Evolutionary conservation across 2,888 invertebrate species (phyloP), one percentile per base, ranked within the genome.

Genomic region (Pemphredon lugubris): DNA sequence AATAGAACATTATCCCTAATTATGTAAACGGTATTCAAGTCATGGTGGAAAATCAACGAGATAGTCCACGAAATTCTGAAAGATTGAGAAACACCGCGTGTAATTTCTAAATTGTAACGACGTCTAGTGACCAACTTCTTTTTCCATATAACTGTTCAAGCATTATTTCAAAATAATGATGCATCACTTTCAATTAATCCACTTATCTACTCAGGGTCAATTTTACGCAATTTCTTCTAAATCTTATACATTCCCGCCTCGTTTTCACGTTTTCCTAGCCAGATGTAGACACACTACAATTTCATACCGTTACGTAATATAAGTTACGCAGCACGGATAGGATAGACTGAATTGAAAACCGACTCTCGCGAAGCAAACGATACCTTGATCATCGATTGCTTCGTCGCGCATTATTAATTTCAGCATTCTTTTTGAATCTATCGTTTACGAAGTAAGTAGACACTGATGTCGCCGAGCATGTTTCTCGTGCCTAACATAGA

Each of bases 141-240:
- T n/a, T 1, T 7, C 16, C 16, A 4, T 30, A 13, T n/a, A 5
- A 58, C 32, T 37, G 16, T 66, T 34, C 7, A 6, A 40, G 14
- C 30, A 30, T 58, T 30, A 23, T 67, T 67, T 32, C 34, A 26
- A 54, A 50, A 32, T 37, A 34, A 32, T 20, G 11, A 53, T 57
- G 34, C 1, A 40, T 37, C 16, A 16, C 45, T 40, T 58, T 42
- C 34, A 26, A 66, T 58, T 66, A 30, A 23, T 50, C 34, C 18
- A 37, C n/a, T 70, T 26, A 39, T 42, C 20, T 40, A 16, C 6
- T 18, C 2, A 44, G 11, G 9, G 11, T 47, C 21, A n/a, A n/a
- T 18, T 59, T 44, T 42, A 2, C 5, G 13, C 14, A 16, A 39
- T 55, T 54, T 44, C 20, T 54, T 39, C 9, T 14, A 5, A 23